Evolutionary conservation across 2,888 invertebrate genomes (phyloP), one percentile per base, ranked within the genome.

Genomic region (Cheilosia impressa): DNA sequence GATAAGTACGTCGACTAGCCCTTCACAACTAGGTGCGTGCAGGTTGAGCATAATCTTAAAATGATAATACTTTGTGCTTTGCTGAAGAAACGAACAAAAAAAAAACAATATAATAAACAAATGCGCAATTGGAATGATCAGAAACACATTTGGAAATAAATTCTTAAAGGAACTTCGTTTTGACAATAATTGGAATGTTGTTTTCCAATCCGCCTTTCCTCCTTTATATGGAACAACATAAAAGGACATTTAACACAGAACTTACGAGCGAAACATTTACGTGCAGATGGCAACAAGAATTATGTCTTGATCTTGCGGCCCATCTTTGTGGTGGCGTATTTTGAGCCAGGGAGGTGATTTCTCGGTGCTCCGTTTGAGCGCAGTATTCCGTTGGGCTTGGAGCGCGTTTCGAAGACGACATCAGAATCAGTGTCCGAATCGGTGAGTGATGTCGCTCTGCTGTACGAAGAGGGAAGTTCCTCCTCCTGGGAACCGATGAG

Each of bases 361-460:
- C 87, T 81, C 31, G 88, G 76, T 13, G 87, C 78, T 41, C 89
- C 89, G 75, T 89, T 89, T n/a, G 88, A 66, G 9, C 90, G 89
- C 22, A 90, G 55, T 62, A 90, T 89, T 9, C 91, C 90, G 87
- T 91, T 90, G 22, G 90, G 90, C 87, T 92, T 92, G 31, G 92
- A 90, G 31, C 94, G 93, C 88, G 95, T 95, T 91, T 97, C 97
- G 90, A 97, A 97, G 22, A 97, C 93, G 9, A 97, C 96, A 91
- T 97, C 97, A 0, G 97, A 97, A 89, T 97, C 97, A 0, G 96
- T 96, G 88, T 97, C 97, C 0, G 95, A 95, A 89, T 97, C 97
- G 0, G 96, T 94, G 72, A 95, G 89, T 68, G 94, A 95, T 73
- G 95, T 93, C 55, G 89, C 89, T 7, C 92, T 90, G 9, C 89